Percentiles rank a stretch among this genome's conserved stretches.
Evolutionary conservation across 2,888 invertebrate genomes (phyloP).

Genomic region (Caenorhabditis imperialis): DNA sequence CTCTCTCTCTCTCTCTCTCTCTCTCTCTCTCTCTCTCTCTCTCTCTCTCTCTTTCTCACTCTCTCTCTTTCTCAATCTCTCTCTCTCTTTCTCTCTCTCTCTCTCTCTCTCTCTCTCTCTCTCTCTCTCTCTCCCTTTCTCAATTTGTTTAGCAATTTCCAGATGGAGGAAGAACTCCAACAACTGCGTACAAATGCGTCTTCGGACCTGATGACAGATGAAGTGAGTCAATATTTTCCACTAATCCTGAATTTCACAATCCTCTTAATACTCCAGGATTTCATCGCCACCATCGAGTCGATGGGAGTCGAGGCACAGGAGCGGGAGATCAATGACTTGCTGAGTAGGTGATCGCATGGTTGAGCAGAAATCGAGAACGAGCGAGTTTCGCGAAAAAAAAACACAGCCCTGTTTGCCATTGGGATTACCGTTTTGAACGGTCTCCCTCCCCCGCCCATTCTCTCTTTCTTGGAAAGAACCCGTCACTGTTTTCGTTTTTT

Average conservation of each 20-base stretch:
- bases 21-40: no score
- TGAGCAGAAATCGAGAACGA: conserved; percentile 15
- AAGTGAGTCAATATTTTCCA: conserved; percentile 25
- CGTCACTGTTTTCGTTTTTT: not conserved
- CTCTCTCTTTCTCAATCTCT: not conserved
- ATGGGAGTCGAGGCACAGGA: conserved; percentile 63
- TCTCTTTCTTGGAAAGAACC: conserved; percentile 24
- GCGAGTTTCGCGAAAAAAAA: conserved; percentile 27
- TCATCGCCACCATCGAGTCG: conserved; percentile 67
- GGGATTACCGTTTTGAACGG: conserved; percentile 48
- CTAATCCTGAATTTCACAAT: not conserved
- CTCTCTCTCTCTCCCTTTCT: not conserved
- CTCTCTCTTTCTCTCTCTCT: conserved; percentile 1
- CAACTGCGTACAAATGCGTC: conserved; percentile 55
- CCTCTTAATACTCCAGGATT: conserved; percentile 48
- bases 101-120: not conserved
- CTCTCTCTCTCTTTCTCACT: no score
- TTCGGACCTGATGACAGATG: conserved; percentile 65
- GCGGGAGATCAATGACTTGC: conserved; percentile 71
- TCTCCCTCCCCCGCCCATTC: conserved; percentile 6
- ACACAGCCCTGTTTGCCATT: conserved; percentile 13
- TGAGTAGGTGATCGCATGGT: conserved; percentile 63
- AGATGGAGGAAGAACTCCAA: conserved; percentile 58
- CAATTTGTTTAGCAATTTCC: conserved; percentile 2
- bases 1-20: conserved; percentile 14